Evolutionary conservation across 1,140 invertebrate genomes (phyloP).

Genomic region (Solen grandis): DNA sequence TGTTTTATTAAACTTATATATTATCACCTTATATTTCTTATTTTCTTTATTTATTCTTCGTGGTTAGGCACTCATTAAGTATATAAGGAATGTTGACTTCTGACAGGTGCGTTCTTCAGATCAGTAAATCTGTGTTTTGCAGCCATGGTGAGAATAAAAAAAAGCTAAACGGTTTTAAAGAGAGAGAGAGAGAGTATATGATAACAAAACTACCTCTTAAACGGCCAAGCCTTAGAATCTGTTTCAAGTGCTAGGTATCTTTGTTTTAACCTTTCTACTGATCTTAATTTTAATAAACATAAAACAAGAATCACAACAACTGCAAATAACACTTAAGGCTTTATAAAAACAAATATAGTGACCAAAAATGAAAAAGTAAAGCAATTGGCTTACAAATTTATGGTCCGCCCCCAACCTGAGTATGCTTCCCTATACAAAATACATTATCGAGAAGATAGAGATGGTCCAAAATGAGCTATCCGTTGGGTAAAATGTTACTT

Average conservation of each 20-base stretch:
- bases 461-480: too few species aligned
- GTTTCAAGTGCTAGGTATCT: constrained; percentile 15
- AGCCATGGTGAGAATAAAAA: too few species aligned
- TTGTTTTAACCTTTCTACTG: constrained; percentile 17
- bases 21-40: too few species aligned
- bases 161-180: too few species aligned
- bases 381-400: constrained; percentile 3
- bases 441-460: not conserved
- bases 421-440: constrained; percentile 5
- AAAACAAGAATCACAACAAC: constrained; percentile 23
- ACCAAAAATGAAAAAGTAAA: constrained; percentile 17
- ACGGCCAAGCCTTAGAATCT: constrained; percentile 16
- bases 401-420: constrained; percentile 18
- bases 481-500: constrained; percentile 16
- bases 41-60: too few species aligned
- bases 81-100: too few species aligned
- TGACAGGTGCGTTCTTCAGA: too few species aligned
- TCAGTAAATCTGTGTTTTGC: too few species aligned
- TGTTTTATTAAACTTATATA: too few species aligned
- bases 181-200: too few species aligned
- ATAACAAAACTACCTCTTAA: constrained; percentile 8
- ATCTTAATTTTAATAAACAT: not conserved
- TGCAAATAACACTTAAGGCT: constrained; percentile 12
- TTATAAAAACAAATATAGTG: constrained; percentile 14
- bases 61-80: too few species aligned